These are phyloP conservation scores for Drosophila planitibia DNA, from an alignment of 2,888 invertebrate genomes.

Conservation along the genomic window DNA sequence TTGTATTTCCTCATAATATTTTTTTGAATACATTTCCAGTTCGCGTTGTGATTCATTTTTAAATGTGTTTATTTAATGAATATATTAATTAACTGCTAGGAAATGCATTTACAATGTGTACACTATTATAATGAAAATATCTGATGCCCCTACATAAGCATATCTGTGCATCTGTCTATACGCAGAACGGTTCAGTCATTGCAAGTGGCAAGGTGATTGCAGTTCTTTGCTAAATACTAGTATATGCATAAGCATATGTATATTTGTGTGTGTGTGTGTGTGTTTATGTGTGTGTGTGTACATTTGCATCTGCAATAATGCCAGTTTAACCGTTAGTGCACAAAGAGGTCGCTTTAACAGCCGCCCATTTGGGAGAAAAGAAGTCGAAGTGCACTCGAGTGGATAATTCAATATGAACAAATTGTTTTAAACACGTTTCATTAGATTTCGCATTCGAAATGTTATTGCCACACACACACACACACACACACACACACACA, in stretches of 20 bases:
- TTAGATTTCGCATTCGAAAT: conserved; percentile 72
- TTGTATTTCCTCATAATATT: not conserved
- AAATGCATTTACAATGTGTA: not conserved
- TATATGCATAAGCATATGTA: not conserved
- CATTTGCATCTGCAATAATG: conserved; percentile 1
- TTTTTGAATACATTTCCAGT: not conserved
- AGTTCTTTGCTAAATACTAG: not conserved
- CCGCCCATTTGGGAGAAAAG: conserved; percentile 26
- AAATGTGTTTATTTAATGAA: not conserved
- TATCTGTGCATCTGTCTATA: not conserved
- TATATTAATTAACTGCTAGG: not conserved
- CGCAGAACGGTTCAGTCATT: not conserved
- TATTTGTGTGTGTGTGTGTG: not conserved
- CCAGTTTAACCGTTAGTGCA: conserved; percentile 7
- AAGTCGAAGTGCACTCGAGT: conserved; percentile 70
- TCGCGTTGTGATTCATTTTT: not conserved
- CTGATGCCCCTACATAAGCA: not conserved
- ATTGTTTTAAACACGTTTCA: conserved; percentile 82
- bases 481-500: not conserved
- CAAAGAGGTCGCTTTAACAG: conserved; percentile 10
- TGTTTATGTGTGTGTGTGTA: too few relatives aligned
- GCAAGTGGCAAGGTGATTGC: not conserved
- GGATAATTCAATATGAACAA: conserved; percentile 81
- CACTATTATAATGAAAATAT: not conserved
- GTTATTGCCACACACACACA: conserved; percentile 40